Conservation (phyloP, 2,113 vertebrate species). For the Lucifuga dentata region DNA sequence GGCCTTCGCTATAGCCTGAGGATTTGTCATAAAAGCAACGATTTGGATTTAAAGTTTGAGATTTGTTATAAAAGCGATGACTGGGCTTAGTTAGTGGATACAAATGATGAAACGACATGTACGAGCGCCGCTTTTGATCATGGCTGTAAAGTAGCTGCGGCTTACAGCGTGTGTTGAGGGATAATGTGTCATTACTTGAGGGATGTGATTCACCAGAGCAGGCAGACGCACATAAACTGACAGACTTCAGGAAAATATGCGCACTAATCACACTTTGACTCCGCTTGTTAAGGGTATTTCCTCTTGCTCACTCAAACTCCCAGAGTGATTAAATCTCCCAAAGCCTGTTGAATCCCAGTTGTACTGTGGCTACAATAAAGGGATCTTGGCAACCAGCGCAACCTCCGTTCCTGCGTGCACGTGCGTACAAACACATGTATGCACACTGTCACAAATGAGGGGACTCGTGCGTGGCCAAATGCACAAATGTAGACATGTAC, state of each 20-base stretch:
- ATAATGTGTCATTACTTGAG: conserved; percentile 81
- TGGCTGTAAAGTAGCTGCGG: conserved; percentile 69
- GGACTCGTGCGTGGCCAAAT: too few species aligned
- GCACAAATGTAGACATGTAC: neutral
- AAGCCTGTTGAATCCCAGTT: conserved; percentile 52
- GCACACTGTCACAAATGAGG: too few species aligned
- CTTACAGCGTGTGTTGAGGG: conserved; percentile 74
- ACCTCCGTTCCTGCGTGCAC: conserved; percentile 7
- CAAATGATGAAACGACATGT: conserved; percentile 66
- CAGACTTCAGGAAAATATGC: conserved; percentile 63
- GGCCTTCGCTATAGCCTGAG: conserved; percentile 17
- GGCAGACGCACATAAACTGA: conserved; percentile 66
- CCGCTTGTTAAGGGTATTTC: conserved; percentile 81
- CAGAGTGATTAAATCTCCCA: conserved; percentile 72
- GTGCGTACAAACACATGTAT: neutral
- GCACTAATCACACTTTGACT: conserved; percentile 77
- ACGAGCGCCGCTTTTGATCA: conserved; percentile 75
- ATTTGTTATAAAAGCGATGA: conserved; percentile 63
- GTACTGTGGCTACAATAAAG: conserved; percentile 37
- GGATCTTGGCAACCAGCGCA: conserved; percentile 31
- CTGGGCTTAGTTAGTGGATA: conserved; percentile 59
- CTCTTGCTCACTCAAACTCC: conserved; percentile 72
- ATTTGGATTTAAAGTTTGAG: conserved; percentile 56
- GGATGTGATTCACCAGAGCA: conserved; percentile 77
- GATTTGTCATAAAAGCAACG: conserved; percentile 61